These are phyloP conservation scores for Formica selysi DNA, from an alignment of 1,140 invertebrate genomes.

Conservation along the genomic window DNA sequence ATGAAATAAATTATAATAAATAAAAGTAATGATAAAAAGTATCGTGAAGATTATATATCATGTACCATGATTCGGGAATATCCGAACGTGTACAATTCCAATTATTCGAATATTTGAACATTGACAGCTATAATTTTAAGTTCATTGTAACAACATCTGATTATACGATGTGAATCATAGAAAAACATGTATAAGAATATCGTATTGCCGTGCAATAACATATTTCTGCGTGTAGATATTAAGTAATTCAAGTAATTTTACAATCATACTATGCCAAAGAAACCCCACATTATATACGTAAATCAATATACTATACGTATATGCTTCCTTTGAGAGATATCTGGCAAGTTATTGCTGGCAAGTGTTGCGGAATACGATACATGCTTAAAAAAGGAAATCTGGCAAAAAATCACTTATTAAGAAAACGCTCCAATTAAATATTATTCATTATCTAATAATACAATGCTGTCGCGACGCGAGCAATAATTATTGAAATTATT, in stretches of 20 bases:
- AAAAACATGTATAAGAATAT: background rate
- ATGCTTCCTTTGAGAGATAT: slow-evolving; percentile 69
- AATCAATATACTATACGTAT: slow-evolving; percentile 36
- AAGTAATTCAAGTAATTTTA: slow-evolving; percentile 56
- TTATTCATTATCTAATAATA: slow-evolving; percentile 10
- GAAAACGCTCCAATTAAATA: background rate
- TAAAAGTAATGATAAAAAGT: background rate
- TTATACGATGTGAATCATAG: slow-evolving; percentile 21
- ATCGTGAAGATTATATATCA: background rate
- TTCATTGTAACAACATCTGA: background rate
- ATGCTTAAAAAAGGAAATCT: background rate
- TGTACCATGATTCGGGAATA: background rate
- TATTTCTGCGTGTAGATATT: slow-evolving; percentile 37
- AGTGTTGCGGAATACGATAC: background rate
- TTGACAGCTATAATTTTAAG: background rate
- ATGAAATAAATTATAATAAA: slow-evolving; percentile 9
- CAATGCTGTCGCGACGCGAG: background rate
- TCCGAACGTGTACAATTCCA: background rate
- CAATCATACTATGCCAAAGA: slow-evolving; percentile 73
- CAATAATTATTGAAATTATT: background rate
- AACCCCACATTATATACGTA: slow-evolving; percentile 67
- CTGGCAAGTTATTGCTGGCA: slow-evolving; percentile 34
- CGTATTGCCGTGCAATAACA: slow-evolving; percentile 37
- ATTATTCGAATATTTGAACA: slow-evolving; percentile 37
- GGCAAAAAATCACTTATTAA: background rate